phyloP scores from a whole-genome alignment of 2,888 invertebrate genomes.

The Diarsia mendica region DNA sequence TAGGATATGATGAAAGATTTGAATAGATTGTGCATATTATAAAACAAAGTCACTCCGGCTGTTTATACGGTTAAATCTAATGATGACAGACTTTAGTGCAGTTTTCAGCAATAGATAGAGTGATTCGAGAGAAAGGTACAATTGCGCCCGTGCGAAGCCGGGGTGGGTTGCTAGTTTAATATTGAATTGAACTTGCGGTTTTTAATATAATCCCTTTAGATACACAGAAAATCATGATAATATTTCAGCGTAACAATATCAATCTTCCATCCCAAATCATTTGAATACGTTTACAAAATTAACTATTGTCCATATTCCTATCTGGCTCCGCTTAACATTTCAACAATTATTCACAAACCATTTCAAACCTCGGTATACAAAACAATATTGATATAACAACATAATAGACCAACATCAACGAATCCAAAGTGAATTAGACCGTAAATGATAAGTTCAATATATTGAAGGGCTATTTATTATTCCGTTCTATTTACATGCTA shows the following conservation, averaged over 20 bases:
- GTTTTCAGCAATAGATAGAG: too few relatives aligned
- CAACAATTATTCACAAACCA: constrained; percentile 22
- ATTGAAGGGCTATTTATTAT: constrained; percentile 60
- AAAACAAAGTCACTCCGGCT: too few relatives aligned
- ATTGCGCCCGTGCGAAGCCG: too few relatives aligned
- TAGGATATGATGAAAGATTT: constrained; percentile 14
- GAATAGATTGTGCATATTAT: neutral
- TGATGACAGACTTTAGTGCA: too few relatives aligned
- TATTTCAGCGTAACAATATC: constrained; percentile 36
- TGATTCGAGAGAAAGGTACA: too few relatives aligned
- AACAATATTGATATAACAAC: constrained; percentile 47
- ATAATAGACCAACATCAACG: constrained; percentile 46
- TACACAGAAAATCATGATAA: constrained; percentile 10
- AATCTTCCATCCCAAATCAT: constrained; percentile 41
- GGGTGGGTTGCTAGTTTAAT: neutral
- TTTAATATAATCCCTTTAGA: neutral
- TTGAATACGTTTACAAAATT: constrained; percentile 52
- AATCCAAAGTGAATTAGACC: constrained; percentile 51
- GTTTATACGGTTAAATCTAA: too few relatives aligned
- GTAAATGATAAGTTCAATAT: constrained; percentile 57
- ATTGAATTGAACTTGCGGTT: neutral
- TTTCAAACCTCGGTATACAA: constrained; percentile 46
- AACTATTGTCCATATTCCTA: constrained; percentile 49
- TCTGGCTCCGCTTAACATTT: constrained; percentile 25
- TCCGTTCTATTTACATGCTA: constrained; percentile 58